phyloP scores from a whole-genome alignment of 2,888 invertebrate species.

The Pegoplata infirma region DNA sequence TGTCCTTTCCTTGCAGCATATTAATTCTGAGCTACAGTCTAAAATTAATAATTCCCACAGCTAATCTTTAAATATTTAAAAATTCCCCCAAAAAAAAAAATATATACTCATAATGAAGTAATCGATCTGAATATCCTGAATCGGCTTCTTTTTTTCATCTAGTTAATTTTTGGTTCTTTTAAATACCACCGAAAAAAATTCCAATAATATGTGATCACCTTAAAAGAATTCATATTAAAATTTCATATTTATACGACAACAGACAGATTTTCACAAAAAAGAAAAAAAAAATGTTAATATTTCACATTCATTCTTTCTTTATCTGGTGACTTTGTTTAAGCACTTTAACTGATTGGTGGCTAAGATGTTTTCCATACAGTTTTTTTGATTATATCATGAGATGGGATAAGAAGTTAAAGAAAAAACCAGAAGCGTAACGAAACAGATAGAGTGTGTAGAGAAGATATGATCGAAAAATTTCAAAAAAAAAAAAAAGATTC shows the following conservation, averaged over 20 bases:
- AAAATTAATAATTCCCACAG: not conserved
- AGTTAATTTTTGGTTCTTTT: slow-evolving; percentile 35
- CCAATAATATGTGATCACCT: slow-evolving; percentile 48
- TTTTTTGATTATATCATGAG: slow-evolving; percentile 31
- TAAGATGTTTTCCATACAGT: slow-evolving; percentile 43
- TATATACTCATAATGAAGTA: slow-evolving; percentile 52
- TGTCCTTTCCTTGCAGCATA: not conserved
- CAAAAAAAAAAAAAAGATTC: slow-evolving; percentile 53
- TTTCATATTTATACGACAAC: slow-evolving; percentile 23
- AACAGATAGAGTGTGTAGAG: slow-evolving; percentile 71
- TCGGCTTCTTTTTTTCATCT: slow-evolving; percentile 48
- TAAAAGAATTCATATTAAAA: not conserved
- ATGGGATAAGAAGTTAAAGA: slow-evolving; percentile 55
- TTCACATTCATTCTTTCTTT: slow-evolving; percentile 6
- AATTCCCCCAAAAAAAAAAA: slow-evolving; percentile 20
- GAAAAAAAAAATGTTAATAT: not conserved
- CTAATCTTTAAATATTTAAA: slow-evolving; percentile 47
- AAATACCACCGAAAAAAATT: slow-evolving; percentile 55
- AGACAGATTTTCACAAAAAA: slow-evolving; percentile 15
- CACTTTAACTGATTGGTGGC: slow-evolving; percentile 59
- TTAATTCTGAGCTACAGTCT: not conserved
- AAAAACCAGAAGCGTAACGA: slow-evolving; percentile 76
- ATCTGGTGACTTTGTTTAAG: slow-evolving; percentile 53
- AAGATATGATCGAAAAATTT: slow-evolving; percentile 55
- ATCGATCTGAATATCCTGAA: slow-evolving; percentile 61